A percentile compares a stretch with the other conserved stretches of the same genome.
These are phyloP conservation scores for Simalia tracyae DNA, from an alignment of 2,797 vertebrate species.

Conservation along the genomic window DNA sequence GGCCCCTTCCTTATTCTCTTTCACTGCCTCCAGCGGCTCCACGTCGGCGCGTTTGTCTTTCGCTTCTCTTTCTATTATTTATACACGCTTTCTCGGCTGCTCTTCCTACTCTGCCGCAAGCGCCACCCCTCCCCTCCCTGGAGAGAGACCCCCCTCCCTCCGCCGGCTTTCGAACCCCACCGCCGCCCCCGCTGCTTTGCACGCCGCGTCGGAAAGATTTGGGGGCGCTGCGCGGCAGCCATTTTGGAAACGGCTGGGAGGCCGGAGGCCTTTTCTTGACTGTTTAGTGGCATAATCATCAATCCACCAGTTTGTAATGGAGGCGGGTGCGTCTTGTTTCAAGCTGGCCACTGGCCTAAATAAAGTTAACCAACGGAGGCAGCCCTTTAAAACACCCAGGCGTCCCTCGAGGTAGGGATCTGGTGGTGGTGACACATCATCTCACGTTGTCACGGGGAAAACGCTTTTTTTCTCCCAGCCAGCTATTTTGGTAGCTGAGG, in stretches of 20 bases:
- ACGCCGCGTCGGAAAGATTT: neutral
- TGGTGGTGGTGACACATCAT: neutral
- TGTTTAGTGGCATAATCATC: neutral
- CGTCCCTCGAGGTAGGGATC: neutral
- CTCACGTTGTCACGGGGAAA: neutral
- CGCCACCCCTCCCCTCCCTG: constrained; percentile 38
- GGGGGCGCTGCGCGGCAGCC: neutral
- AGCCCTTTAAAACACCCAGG: neutral
- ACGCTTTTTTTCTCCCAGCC: neutral
- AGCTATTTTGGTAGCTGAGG: neutral
- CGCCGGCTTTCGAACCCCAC: constrained; percentile 41
- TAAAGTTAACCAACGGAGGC: neutral
- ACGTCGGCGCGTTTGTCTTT: constrained; percentile 48
- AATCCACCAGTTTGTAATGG: neutral
- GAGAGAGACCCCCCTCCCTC: constrained; percentile 42
- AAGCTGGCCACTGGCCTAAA: neutral
- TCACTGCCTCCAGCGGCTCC: neutral
- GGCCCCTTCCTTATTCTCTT: neutral
- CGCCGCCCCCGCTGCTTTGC: neutral
- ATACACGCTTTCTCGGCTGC: constrained; percentile 43
- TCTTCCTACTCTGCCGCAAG: constrained; percentile 41
- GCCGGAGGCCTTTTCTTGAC: neutral
- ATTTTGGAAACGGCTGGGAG: neutral
- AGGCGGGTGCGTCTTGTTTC: neutral
- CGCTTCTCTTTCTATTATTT: constrained; percentile 59